phyloP scores from a whole-genome alignment of 2,113 vertebrate species.

The Talpa occidentalis region DNA sequence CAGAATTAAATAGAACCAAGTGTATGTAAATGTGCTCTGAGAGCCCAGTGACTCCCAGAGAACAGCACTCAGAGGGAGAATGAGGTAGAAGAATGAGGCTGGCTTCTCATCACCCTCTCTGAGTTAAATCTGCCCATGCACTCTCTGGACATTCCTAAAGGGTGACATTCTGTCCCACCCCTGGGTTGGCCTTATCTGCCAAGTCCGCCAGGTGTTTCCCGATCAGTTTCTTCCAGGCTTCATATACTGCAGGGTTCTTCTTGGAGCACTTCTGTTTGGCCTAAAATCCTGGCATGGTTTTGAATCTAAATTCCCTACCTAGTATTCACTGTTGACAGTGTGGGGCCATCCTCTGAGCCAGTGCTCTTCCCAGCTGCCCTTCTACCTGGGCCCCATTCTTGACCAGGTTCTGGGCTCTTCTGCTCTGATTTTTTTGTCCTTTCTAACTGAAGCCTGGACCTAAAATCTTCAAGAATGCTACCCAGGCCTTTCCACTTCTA shows the following conservation, averaged over 20 bases:
- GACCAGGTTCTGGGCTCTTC: background rate
- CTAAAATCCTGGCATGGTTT: background rate
- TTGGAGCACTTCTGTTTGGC: background rate
- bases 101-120: background rate
- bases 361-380: background rate
- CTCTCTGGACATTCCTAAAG: background rate
- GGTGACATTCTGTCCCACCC: background rate
- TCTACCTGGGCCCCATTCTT: background rate
- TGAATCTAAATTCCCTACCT: background rate
- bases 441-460: background rate
- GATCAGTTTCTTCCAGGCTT: background rate
- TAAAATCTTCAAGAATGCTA: background rate
- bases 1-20: background rate
- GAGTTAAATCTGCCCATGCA: background rate
- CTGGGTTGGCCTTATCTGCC: background rate
- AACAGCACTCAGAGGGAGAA: background rate
- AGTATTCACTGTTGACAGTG: background rate
- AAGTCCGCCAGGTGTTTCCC: no score
- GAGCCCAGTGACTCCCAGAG: background rate
- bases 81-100: background rate
- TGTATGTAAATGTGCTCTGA: background rate
- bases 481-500: background rate
- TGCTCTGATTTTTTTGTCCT: background rate
- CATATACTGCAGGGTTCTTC: background rate
- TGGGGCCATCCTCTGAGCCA: background rate